A percentile compares a stretch with the other conserved stretches of the same genome.
phyloP scores from a whole-genome alignment of 92 coral and sea anemone species.

The Meandrina meandrites region DNA sequence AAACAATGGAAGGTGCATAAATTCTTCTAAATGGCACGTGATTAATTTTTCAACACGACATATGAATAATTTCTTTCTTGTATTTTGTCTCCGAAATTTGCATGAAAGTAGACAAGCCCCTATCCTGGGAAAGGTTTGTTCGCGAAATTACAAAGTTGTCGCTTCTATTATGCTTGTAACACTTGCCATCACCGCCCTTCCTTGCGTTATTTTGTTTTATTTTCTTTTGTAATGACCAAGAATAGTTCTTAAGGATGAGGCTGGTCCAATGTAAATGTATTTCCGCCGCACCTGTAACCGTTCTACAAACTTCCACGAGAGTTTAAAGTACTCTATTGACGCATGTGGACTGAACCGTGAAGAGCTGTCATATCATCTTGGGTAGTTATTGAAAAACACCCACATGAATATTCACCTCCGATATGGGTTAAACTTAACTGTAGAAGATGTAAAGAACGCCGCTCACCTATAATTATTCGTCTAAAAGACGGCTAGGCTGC shows the following conservation, averaged over 20 bases:
- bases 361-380: slow-evolving; percentile 42
- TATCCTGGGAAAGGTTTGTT: background rate
- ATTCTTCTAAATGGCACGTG: background rate
- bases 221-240: background rate
- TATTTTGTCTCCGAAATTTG: slow-evolving; percentile 27
- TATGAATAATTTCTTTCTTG: slow-evolving; percentile 7
- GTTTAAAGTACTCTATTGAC: slow-evolving; percentile 23
- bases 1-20: slow-evolving; percentile 12
- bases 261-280: background rate
- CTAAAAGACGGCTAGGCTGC: slow-evolving; percentile 43
- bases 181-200: background rate
- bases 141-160: background rate
- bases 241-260: background rate
- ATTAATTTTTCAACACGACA: slow-evolving; percentile 15
- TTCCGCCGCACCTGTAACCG: slow-evolving; percentile 28
- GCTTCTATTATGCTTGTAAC: background rate
- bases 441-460: slow-evolving; percentile 28
- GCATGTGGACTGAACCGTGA: slow-evolving; percentile 47
- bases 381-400: slow-evolving; percentile 22
- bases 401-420: slow-evolving; percentile 41
- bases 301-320: slow-evolving; percentile 13
- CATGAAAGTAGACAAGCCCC: slow-evolving; percentile 16
- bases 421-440: slow-evolving; percentile 28
- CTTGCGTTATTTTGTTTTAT: background rate
- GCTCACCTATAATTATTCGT: slow-evolving; percentile 25